Conservation (phyloP, 2,888 invertebrate species). For the Neoscelio sp. region DNA sequence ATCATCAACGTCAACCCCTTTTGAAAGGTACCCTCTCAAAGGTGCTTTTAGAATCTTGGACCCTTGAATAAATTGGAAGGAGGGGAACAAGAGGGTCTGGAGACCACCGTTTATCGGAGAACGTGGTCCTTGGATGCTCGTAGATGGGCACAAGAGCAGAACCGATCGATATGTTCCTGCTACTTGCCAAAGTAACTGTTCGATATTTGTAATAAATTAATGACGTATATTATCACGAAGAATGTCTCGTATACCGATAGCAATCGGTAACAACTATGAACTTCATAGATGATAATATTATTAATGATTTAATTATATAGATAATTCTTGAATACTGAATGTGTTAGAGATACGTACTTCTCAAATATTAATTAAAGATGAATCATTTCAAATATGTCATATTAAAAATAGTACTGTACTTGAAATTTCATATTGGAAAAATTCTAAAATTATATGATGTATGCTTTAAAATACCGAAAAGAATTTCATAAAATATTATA, state of each 20-base stretch:
- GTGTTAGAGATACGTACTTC: too few species aligned
- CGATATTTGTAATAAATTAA: conserved; percentile 51
- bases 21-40: conserved; percentile 51
- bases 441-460: too few species aligned
- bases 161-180: conserved; percentile 46
- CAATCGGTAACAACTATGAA: too few species aligned
- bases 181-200: conserved; percentile 48
- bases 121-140: conserved; percentile 50
- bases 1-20: conserved; percentile 51
- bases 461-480: too few species aligned
- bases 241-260: conserved; percentile 20
- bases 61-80: conserved; percentile 53
- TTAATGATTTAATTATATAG: too few species aligned
- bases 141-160: conserved; percentile 43
- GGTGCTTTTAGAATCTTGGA: conserved; percentile 63
- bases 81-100: conserved; percentile 40
- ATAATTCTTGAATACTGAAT: too few species aligned
- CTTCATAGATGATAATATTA: too few species aligned
- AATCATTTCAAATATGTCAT: too few species aligned
- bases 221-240: conserved; percentile 20
- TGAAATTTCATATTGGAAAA: too few species aligned
- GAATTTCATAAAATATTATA: too few species aligned
- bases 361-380: too few species aligned
- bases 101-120: conserved; percentile 60
- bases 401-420: too few species aligned